Evolutionary conservation across 2,888 invertebrate genomes (phyloP), one percentile per base, ranked within the genome.

Genomic region (Alloplasta piceator): DNA sequence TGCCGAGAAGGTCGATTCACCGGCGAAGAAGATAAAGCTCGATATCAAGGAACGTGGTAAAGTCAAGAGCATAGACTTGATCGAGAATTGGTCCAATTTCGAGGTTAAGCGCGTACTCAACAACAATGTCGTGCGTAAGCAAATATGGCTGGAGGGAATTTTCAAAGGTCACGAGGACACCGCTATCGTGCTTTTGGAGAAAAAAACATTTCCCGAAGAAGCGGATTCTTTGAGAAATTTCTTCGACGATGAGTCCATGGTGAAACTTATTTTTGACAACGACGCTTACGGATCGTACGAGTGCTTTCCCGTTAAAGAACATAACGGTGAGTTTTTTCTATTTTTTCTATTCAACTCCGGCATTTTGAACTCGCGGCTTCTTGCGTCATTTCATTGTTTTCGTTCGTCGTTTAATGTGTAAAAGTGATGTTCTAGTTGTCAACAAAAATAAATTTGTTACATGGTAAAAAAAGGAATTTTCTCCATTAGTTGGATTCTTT

Each of bases 211-310:
- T 90, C 94, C 94, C 50, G 95, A 95, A 82, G 94, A 95, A 60
- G 93, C 94, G 85, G 60, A 77, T 41, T 77, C 80, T 26, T 92
- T 96, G 75, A 93, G 93, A 38, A 93, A 93, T n/a, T 95, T 95
- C 89, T 96, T 97, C 86, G 94, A 94, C 43, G 92, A 92, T 7
- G 94, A 95, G 0, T 94, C 95, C 26, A 91, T 92, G 78, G 92
- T 96, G 2, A 93, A 94, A 43, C 95, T 95, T 82, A 93, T 94
- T 76, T 96, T 96, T 89, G 94, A 95, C 41, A 98, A 98, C 93
- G 97, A 98, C 91, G 95, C 97, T 90, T 98, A 98, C 91, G 96
- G 96, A 10, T 96, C 96, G 89, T 98, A 96, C 90, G 95, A 95
- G 88, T 96, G 96, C 92, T 95, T 94, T 86, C 96, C 96, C 0